Evolutionary conservation across 2,113 vertebrate genomes (phyloP).

Genomic region (Phodopus roborovskii): DNA sequence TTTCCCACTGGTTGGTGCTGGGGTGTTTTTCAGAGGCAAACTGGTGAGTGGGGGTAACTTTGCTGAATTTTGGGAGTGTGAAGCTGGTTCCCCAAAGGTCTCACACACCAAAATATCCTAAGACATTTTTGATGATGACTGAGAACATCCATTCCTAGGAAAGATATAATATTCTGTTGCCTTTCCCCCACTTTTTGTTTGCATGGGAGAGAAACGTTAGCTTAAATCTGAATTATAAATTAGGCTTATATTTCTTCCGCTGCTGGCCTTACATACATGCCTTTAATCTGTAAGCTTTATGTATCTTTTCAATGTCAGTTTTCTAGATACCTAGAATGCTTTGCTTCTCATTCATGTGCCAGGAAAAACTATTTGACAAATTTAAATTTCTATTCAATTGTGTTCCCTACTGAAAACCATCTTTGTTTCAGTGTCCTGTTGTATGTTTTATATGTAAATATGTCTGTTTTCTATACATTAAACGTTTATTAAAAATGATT

Average conservation of each 20-base stretch:
- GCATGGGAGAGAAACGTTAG: neutral
- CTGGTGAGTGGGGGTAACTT: neutral
- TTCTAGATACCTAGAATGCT: neutral
- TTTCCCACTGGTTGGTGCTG: neutral
- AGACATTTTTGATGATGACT: neutral
- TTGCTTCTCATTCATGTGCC: neutral
- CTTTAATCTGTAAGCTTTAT: neutral
- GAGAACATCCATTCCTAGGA: neutral
- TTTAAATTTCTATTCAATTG: conserved; percentile 15
- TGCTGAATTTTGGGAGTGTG: neutral
- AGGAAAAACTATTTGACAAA: neutral
- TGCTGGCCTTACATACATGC: neutral
- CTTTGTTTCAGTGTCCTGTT: neutral
- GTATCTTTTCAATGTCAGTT: conserved; percentile 7
- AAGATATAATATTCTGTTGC: neutral
- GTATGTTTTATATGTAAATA: neutral
- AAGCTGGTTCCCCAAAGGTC: neutral
- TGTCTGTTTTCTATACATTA: neutral
- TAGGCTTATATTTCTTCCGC: neutral
- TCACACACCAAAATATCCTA: neutral
- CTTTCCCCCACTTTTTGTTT: neutral
- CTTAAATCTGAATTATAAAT: neutral
- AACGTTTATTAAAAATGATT: neutral
- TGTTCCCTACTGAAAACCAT: neutral
- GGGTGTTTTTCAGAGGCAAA: neutral